Conservation (phyloP, 2,888 invertebrate genomes). For the Tholera decimalis region DNA sequence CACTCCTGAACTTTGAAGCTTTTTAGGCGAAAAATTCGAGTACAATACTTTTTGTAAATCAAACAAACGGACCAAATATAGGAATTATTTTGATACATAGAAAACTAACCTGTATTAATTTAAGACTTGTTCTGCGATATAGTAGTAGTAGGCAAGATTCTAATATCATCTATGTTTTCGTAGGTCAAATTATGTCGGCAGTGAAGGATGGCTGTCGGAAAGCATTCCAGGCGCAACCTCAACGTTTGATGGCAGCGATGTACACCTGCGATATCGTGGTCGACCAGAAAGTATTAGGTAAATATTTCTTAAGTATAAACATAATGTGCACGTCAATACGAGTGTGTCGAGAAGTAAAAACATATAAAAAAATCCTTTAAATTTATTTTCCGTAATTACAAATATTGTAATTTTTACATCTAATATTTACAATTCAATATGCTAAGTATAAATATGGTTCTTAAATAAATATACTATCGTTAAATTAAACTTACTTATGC, state of each 20-base stretch:
- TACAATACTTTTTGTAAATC: too few species aligned
- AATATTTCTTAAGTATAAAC: conserved; percentile 86
- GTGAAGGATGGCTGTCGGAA: conserved; percentile 97
- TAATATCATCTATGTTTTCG: neutral
- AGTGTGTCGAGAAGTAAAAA: conserved; percentile 28
- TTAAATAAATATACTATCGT: conserved; percentile 83
- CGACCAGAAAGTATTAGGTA: conserved; percentile 97
- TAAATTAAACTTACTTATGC: conserved; percentile 63
- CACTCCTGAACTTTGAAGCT: too few species aligned
- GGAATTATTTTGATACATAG: too few species aligned
- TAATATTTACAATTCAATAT: conserved; percentile 87
- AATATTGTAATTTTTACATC: conserved; percentile 86
- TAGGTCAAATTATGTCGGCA: conserved; percentile 97
- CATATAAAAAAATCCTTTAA: conserved; percentile 70
- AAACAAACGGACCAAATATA: too few species aligned
- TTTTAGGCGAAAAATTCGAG: too few species aligned
- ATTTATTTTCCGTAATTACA: conserved; percentile 87
- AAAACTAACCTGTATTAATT: too few species aligned
- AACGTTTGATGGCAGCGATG: conserved; percentile 98
- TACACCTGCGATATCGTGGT: conserved; percentile 96
- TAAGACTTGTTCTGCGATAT: neutral
- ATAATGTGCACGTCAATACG: too few species aligned
- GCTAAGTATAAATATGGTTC: conserved; percentile 84
- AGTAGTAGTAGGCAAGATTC: neutral
- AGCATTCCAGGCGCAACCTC: conserved; percentile 97